Evolutionary conservation across 2,797 vertebrate species (phyloP).

Genomic region (Spondyliosoma cantharus): DNA sequence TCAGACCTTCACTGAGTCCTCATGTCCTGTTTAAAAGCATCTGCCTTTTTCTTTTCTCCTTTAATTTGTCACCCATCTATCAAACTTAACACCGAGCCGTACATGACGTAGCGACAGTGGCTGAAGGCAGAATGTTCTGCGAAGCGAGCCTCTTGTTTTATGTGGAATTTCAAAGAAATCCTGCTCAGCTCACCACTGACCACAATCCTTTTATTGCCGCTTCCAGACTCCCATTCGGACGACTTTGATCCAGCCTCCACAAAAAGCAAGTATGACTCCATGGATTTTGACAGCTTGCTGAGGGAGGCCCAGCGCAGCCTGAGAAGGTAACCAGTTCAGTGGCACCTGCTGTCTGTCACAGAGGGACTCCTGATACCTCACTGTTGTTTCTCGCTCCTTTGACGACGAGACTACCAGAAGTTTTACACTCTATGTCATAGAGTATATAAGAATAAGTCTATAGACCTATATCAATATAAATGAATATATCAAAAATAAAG

Average conservation of each 20-base stretch:
- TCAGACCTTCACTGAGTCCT: too few species aligned
- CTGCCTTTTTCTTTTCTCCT: too few species aligned
- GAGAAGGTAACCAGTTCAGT: slow-evolving; percentile 93
- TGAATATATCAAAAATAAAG: slow-evolving; percentile 87
- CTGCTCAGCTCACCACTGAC: slow-evolving; percentile 49
- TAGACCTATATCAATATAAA: slow-evolving; percentile 80
- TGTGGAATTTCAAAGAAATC: slow-evolving; percentile 23
- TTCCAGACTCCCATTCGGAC: slow-evolving; percentile 96
- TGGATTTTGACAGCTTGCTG: slow-evolving; percentile 99
- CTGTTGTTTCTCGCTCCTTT: slow-evolving; percentile 87
- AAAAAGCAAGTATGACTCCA: slow-evolving; percentile 99
- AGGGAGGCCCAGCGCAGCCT: slow-evolving; percentile 97
- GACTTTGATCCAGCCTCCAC: slow-evolving; percentile 99
- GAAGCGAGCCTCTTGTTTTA: slow-evolving; percentile 37
- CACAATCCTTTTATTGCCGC: neutral
- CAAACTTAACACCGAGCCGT: slow-evolving; percentile 6
- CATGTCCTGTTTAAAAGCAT: too few species aligned
- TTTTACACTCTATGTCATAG: slow-evolving; percentile 92
- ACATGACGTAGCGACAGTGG: neutral
- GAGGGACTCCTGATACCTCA: slow-evolving; percentile 93
- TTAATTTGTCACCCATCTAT: too few species aligned
- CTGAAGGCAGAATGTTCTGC: slow-evolving; percentile 6
- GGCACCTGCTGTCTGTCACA: slow-evolving; percentile 76
- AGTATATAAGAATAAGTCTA: slow-evolving; percentile 79
- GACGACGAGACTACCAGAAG: slow-evolving; percentile 89